phyloP scores from a whole-genome alignment of 2,797 vertebrate species.

The Phoebastria nigripes region DNA sequence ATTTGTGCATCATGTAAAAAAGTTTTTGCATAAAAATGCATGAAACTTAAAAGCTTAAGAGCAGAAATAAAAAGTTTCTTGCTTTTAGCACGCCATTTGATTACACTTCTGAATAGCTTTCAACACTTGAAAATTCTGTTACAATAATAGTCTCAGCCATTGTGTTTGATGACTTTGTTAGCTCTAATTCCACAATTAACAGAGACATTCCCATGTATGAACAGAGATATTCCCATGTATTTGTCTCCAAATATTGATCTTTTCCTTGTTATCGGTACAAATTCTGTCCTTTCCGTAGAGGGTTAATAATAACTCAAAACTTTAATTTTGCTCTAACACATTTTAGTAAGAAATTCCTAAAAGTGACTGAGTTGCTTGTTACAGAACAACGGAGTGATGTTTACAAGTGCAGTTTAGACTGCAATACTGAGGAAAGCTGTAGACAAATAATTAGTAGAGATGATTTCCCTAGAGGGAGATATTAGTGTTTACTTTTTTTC shows the following conservation, averaged over 20 bases:
- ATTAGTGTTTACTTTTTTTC: constrained; percentile 8
- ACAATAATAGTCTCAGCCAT: background rate
- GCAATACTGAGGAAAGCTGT: background rate
- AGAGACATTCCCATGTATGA: background rate
- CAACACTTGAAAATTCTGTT: background rate
- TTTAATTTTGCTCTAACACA: background rate
- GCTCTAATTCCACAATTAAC: background rate
- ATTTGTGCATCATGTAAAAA: background rate
- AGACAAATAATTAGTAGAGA: constrained; percentile 48
- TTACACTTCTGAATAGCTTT: background rate
- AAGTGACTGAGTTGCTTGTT: background rate
- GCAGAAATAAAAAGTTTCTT: background rate
- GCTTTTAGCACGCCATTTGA: background rate
- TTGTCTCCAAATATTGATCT: background rate
- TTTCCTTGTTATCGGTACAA: background rate
- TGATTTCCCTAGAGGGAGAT: constrained; percentile 40
- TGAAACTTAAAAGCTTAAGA: background rate
- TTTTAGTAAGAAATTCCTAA: background rate
- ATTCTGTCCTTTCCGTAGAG: background rate
- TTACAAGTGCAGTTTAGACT: background rate
- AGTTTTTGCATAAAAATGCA: background rate
- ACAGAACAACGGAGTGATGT: background rate
- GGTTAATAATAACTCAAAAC: background rate
- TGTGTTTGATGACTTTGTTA: background rate
- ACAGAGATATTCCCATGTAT: background rate